Evolutionary conservation across 30 jellyfish, hydroid and myxozoan genomes (phyloP).

Genomic region (Haliclystus octoradiatus): DNA sequence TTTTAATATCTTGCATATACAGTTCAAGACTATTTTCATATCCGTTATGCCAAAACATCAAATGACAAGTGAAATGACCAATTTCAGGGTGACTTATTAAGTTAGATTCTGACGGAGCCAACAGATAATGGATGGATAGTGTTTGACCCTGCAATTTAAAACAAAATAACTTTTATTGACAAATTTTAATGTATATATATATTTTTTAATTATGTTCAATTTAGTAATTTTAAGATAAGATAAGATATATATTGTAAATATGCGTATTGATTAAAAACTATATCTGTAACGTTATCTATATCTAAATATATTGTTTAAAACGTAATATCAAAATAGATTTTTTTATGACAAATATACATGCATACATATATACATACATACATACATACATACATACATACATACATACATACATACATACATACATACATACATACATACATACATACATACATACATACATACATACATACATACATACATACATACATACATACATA

Average conservation of each 20-base stretch:
- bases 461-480: slow-evolving; percentile 2
- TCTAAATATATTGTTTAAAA: neutral
- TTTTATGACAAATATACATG: neutral
- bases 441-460: slow-evolving; percentile 2
- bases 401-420: slow-evolving; percentile 1
- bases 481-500: slow-evolving; percentile 2
- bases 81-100: neutral
- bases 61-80: neutral
- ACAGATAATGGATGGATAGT: neutral
- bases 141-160: neutral
- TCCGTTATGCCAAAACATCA: neutral
- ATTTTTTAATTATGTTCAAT: no score
- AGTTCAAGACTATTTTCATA: neutral
- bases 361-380: neutral
- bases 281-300: no score
- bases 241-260: neutral
- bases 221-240: neutral
- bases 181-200: neutral
- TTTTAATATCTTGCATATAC: neutral
- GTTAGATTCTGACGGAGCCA: neutral
- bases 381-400: slow-evolving; percentile 1
- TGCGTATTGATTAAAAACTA: neutral
- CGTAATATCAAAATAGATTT: neutral
- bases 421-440: neutral
- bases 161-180: neutral